These are phyloP conservation scores for Crypturellus tataupa DNA, from an alignment of 2,797 vertebrate species.

Conservation along the genomic window DNA sequence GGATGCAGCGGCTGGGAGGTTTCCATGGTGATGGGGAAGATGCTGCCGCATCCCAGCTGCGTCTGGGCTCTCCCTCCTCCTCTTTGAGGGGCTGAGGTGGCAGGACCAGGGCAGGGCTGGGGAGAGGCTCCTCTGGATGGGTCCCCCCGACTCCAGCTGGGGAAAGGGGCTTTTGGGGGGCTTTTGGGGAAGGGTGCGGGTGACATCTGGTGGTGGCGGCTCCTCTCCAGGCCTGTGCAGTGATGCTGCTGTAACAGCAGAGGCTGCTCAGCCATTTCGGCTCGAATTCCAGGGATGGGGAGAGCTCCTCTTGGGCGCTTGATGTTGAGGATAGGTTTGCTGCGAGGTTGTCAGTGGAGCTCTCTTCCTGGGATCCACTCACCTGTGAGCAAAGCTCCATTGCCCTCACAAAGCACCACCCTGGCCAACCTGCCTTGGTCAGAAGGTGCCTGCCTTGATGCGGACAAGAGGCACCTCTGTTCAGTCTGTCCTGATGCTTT, in stretches of 20 bases:
- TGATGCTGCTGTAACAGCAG: rapidly evolving
- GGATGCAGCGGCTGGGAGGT: not conserved
- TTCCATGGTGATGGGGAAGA: not conserved
- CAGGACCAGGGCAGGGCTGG: rapidly evolving
- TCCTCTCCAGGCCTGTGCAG: not conserved
- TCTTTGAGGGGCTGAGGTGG: rapidly evolving
- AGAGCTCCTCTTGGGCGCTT: too few species aligned
- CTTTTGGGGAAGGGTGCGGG: not conserved
- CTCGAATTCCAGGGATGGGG: rapidly evolving
- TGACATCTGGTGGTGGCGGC: conserved; percentile 50
- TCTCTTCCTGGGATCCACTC: not conserved
- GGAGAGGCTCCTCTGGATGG: not conserved
- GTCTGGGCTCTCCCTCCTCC: rapidly evolving
- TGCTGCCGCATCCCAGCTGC: not conserved
- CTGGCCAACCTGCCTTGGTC: rapidly evolving
- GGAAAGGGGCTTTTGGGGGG: not conserved
- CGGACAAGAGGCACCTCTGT: rapidly evolving
- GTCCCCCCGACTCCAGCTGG: not conserved
- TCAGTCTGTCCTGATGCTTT: not conserved
- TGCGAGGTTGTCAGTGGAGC: not conserved
- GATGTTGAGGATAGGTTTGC: too few species aligned
- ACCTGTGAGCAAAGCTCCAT: not conserved
- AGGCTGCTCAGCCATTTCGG: rapidly evolving
- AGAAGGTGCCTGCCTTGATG: rapidly evolving
- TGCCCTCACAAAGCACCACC: rapidly evolving